A percentile compares a stretch with the other conserved stretches of the same genome.
phyloP scores from a whole-genome alignment of 2,113 vertebrate genomes.

The Bubo bubo region DNA sequence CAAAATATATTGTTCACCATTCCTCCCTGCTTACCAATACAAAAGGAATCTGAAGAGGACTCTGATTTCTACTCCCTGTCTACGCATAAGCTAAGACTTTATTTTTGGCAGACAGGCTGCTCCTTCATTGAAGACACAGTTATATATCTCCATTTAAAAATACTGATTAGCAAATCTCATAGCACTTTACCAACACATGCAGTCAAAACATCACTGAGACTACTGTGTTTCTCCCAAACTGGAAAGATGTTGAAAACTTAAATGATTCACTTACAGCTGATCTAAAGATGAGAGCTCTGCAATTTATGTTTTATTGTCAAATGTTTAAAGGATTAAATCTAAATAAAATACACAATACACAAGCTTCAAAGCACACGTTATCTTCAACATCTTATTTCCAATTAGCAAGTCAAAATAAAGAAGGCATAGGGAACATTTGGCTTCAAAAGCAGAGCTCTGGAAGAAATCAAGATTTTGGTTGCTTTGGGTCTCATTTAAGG shows the following conservation, averaged over 20 bases:
- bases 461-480: conserved; percentile 50
- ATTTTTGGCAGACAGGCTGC: conserved; percentile 13
- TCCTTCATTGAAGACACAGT: conserved; percentile 7
- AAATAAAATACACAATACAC: conserved; percentile 52
- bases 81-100: not conserved
- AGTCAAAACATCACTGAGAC: conserved; percentile 46
- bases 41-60: conserved; percentile 1
- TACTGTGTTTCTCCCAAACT: not conserved
- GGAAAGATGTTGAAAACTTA: conserved; percentile 41
- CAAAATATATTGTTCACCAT: not conserved
- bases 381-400: conserved; percentile 52
- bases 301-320: conserved; percentile 61
- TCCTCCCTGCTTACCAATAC: not conserved
- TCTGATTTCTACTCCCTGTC: not conserved
- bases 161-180: conserved; percentile 35
- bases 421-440: not conserved
- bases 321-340: conserved; percentile 48
- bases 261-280: conserved; percentile 39
- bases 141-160: conserved; percentile 38
- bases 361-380: conserved; percentile 48
- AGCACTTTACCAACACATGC: conserved; percentile 31
- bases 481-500: conserved; percentile 1
- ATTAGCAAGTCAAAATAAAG: conserved; percentile 62
- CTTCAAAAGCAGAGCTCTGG: conserved; percentile 39
- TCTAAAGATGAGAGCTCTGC: not conserved